Base-by-base conservation (phyloP, 2,113 vertebrate genomes). In the Lepus europaeus region DNA sequence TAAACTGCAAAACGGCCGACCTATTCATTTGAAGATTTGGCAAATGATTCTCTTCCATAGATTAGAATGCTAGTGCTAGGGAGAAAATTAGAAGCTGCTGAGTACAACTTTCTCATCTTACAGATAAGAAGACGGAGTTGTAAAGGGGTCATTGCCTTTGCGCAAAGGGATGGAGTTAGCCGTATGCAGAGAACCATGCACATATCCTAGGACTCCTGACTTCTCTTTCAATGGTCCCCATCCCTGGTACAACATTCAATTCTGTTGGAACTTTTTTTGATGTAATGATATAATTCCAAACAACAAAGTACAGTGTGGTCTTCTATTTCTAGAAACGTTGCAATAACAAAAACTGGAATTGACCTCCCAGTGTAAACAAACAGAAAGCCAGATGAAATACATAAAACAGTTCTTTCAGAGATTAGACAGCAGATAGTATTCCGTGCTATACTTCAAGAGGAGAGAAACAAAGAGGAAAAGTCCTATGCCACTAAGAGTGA, bases 251-350 rank as follows among this genome's bases (percentile, higher is more conserved):
- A 69, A 36, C 88, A 59, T 70, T 64, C 68, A 72, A 81, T 17
- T 31, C 3, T 49, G n/a, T 17, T 69, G 95, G 29, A 86, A 88
- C 90, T 82, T 72, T 33, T 80, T 36, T 14, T 45, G 10, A 45
- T 70, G 12, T 33, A 82, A 56, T 61, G 25, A 63, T 22, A 33
- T 33, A 69, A 87, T 3, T 61, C 33, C 6, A 82, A 73, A 69
- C 4, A 49, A 82, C 63, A n/a, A 33, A 31, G 7, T n/a, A 23
- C 14, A 79, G 45, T 29, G 23, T 49, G 3, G 2, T 36, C 22
- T 90, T 63, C 31, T 86, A 27, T 61, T 94, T 96, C 45, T 91
- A 78, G 45, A 70, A 92, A 93, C 80, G 25, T 45, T 89, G 17
- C 16, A 20, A 17, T 82, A 23, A 33, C 16, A 59, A 73, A 33